Evolutionary conservation across 1,140 invertebrate genomes (phyloP).

Genomic region (Hypsibius dujardini): DNA sequence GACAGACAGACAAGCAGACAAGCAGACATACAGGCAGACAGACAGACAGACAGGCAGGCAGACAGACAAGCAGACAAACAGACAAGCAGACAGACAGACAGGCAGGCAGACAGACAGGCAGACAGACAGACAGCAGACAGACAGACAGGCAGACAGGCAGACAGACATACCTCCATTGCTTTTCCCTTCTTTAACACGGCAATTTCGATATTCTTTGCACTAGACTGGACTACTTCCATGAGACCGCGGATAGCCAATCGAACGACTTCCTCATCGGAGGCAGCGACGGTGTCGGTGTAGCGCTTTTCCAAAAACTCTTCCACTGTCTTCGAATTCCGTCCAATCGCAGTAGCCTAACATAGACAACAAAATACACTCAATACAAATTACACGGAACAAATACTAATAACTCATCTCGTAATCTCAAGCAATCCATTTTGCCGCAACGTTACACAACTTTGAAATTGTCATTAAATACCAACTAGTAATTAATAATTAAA

Average conservation of each 20-base stretch:
- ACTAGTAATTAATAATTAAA: too few species aligned
- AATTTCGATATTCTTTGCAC: slow-evolving; percentile 94
- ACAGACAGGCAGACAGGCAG: neutral
- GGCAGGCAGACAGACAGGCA: slow-evolving; percentile 9
- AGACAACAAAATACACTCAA: slow-evolving; percentile 19
- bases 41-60: too few species aligned
- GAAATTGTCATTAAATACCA: too few species aligned
- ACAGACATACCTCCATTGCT: slow-evolving; percentile 48
- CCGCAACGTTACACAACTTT: neutral
- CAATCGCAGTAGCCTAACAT: slow-evolving; percentile 81
- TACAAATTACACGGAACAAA: slow-evolving; percentile 11
- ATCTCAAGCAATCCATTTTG: slow-evolving; percentile 17
- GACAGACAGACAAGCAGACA: too few species aligned
- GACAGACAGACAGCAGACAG: too few species aligned
- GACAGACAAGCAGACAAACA: too few species aligned
- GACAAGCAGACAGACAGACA: too few species aligned
- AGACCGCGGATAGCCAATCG: slow-evolving; percentile 91
- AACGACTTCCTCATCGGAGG: slow-evolving; percentile 67
- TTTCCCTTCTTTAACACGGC: slow-evolving; percentile 73
- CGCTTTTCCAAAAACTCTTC: slow-evolving; percentile 96
- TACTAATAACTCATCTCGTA: slow-evolving; percentile 17
- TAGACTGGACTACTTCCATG: slow-evolving; percentile 90
- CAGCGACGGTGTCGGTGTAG: slow-evolving; percentile 67
- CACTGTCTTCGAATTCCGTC: slow-evolving; percentile 89
- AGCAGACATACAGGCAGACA: too few species aligned